Percentiles rank a stretch among this genome's conserved stretches.
Conservation (phyloP, 2,113 vertebrate species). For the Acanthisitta chloris region DNA sequence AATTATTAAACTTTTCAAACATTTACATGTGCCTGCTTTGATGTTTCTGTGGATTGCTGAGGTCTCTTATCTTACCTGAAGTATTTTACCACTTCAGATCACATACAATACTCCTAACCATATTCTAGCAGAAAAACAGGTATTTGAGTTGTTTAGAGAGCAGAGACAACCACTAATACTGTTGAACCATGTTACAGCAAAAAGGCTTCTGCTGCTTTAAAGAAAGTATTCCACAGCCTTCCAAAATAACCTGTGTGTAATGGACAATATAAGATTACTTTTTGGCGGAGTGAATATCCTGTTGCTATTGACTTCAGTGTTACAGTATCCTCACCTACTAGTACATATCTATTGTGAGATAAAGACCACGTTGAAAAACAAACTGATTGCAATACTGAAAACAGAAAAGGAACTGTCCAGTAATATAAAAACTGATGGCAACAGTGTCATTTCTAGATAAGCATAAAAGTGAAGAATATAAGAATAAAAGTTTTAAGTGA, state of each 20-base stretch:
- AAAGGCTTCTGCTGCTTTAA: slow-evolving; percentile 22
- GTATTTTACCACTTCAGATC: background rate
- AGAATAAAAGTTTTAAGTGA: background rate
- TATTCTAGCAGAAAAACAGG: background rate
- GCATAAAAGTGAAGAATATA: too few species aligned
- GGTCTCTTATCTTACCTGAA: background rate
- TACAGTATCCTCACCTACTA: slow-evolving; percentile 19
- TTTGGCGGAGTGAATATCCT: slow-evolving; percentile 36
- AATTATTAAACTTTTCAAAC: background rate
- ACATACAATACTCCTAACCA: background rate
- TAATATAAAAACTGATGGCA: slow-evolving; percentile 7
- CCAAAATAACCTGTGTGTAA: slow-evolving; percentile 26
- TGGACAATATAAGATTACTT: slow-evolving; percentile 47
- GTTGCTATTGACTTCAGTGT: slow-evolving; percentile 37
- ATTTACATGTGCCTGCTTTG: background rate
- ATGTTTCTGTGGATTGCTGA: background rate
- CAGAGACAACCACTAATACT: background rate
- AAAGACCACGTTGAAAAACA: slow-evolving; percentile 40
- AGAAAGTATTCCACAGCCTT: background rate
- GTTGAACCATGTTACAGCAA: background rate
- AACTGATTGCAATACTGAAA: slow-evolving; percentile 13
- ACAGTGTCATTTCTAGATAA: background rate
- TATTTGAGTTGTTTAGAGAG: background rate
- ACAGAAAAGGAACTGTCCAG: background rate
- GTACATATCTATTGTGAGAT: slow-evolving; percentile 23